Conservation (phyloP, 2,113 vertebrate genomes). For the Vidua macroura region DNA sequence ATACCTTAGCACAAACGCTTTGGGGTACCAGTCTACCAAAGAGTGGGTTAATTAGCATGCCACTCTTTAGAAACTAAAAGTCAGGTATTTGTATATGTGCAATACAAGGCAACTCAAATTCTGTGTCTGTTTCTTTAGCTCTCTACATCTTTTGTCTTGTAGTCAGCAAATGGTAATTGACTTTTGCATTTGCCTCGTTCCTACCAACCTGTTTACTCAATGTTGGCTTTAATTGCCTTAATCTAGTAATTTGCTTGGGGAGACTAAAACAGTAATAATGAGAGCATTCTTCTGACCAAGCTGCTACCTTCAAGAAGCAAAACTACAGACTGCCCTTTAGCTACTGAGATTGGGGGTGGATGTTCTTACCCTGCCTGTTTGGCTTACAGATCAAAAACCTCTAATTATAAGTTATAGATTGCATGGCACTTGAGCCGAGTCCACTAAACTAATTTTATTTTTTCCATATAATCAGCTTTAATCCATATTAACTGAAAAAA, state of each 20-base stretch:
- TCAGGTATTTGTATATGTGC: background rate
- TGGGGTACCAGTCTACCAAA: background rate
- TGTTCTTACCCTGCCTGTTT: background rate
- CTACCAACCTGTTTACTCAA: background rate
- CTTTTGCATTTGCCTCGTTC: background rate
- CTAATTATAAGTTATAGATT: conserved; percentile 32
- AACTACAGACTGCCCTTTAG: background rate
- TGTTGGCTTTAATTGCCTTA: background rate
- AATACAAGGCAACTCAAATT: background rate
- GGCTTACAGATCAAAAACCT: conserved; percentile 26
- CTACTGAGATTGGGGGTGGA: background rate
- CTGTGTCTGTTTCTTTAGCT: background rate
- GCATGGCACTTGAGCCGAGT: background rate
- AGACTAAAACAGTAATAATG: background rate
- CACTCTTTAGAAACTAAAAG: background rate
- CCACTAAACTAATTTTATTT: conserved; percentile 30
- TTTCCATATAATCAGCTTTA: conserved; percentile 32
- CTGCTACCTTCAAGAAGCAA: background rate
- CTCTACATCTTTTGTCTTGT: background rate
- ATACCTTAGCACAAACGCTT: background rate
- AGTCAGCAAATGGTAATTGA: background rate
- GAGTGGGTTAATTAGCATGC: background rate
- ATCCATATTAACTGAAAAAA: background rate
- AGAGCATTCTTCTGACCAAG: background rate
- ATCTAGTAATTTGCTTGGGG: background rate